These are phyloP conservation scores for Timema podura DNA, from an alignment of 2,888 invertebrate species.

Conservation along the genomic window DNA sequence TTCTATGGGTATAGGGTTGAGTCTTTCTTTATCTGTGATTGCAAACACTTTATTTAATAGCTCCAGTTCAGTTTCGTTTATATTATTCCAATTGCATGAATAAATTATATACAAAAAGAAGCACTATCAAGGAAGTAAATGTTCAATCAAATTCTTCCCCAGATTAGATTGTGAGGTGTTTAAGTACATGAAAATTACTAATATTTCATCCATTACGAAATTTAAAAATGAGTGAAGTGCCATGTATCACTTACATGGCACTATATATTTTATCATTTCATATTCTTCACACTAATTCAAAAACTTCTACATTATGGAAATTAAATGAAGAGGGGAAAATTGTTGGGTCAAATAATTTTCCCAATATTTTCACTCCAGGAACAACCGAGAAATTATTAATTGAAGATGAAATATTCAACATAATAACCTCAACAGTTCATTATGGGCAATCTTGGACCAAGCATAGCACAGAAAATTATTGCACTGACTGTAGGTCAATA, in stretches of 20 bases:
- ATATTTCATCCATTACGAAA: too few relatives aligned
- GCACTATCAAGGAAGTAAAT: too few relatives aligned
- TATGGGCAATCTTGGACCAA: slow-evolving; percentile 64
- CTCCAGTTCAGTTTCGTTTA: too few relatives aligned
- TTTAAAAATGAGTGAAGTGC: slow-evolving; percentile 50
- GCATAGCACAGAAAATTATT: slow-evolving; percentile 60
- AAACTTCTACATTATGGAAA: slow-evolving; percentile 80
- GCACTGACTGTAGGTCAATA: slow-evolving; percentile 53
- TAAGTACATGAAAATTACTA: too few relatives aligned
- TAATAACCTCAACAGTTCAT: slow-evolving; percentile 67
- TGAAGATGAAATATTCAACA: slow-evolving; percentile 70
- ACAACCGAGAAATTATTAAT: slow-evolving; percentile 43
- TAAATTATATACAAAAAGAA: too few relatives aligned
- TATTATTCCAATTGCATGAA: too few relatives aligned
- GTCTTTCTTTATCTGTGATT: too few relatives aligned
- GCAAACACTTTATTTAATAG: too few relatives aligned
- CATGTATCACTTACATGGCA: slow-evolving; percentile 59
- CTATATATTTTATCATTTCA: slow-evolving; percentile 68
- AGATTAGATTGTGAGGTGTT: too few relatives aligned
- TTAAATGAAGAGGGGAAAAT: slow-evolving; percentile 75
- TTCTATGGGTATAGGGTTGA: too few relatives aligned
- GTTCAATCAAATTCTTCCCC: too few relatives aligned
- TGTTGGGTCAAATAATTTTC: slow-evolving; percentile 58
- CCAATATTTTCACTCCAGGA: slow-evolving; percentile 48
- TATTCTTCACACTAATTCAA: slow-evolving; percentile 70